phyloP scores from a whole-genome alignment of 2,113 vertebrate species.

The Acinonyx jubatus region DNA sequence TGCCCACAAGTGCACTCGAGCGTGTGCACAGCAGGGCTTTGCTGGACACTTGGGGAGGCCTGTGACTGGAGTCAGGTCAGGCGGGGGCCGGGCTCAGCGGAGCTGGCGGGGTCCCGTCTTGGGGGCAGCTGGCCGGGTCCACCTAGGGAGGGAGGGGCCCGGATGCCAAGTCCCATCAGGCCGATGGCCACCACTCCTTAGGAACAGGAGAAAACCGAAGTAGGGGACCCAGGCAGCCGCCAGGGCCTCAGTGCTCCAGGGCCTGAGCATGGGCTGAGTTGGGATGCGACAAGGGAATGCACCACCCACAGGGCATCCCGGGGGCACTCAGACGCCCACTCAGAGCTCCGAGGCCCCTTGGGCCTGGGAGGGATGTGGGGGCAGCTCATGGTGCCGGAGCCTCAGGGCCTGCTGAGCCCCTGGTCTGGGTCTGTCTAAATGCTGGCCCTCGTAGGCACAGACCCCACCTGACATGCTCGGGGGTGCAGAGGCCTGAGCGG shows the following conservation, averaged over 20 bases:
- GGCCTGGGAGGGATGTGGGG: not conserved
- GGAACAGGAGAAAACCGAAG: not conserved
- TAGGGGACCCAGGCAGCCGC: not conserved
- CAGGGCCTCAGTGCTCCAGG: not conserved
- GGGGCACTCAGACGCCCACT: not conserved
- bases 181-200: not conserved
- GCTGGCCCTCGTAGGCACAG: too few relatives aligned
- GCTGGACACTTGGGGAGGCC: not conserved
- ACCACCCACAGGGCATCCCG: not conserved
- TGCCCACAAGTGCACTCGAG: too few relatives aligned
- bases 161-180: not conserved
- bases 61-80: not conserved
- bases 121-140: not conserved
- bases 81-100: not conserved
- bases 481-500: not conserved
- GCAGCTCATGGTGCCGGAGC: not conserved
- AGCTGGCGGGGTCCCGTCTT: not conserved
- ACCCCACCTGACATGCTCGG: accelerated
- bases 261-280: not conserved
- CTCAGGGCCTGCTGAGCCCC: not conserved
- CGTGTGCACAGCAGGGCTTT: not conserved
- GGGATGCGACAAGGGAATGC: not conserved
- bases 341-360: not conserved
- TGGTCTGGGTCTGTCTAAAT: not conserved
- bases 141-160: not conserved